Conservation (phyloP, 1,140 invertebrate species). For the Aradophagus sp. region DNA sequence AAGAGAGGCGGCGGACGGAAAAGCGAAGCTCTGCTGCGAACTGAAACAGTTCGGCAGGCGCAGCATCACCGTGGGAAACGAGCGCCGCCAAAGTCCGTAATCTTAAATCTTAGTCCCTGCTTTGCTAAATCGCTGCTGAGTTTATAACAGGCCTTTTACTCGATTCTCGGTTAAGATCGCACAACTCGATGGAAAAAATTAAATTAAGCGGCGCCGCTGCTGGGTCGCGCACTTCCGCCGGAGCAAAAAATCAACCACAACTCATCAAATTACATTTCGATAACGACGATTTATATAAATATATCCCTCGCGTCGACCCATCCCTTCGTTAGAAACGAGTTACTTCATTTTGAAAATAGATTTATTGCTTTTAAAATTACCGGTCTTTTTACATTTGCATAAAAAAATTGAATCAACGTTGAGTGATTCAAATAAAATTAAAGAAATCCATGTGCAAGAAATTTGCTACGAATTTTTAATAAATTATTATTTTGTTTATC, state of each 20-base stretch:
- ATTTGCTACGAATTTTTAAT: too few species aligned
- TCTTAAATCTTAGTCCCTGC: slow-evolving; percentile 53
- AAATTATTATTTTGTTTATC: too few species aligned
- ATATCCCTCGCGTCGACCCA: slow-evolving; percentile 5
- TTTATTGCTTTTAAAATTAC: too few species aligned
- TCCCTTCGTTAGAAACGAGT: slow-evolving; percentile 1
- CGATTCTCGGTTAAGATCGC: slow-evolving; percentile 35
- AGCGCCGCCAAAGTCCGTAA: slow-evolving; percentile 51
- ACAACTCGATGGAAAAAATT: slow-evolving; percentile 50
- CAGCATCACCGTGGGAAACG: slow-evolving; percentile 49
- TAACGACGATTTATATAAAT: slow-evolving; percentile 65
- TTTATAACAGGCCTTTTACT: slow-evolving; percentile 49
- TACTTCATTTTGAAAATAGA: too few species aligned
- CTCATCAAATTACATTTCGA: slow-evolving; percentile 63
- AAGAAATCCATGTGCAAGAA: too few species aligned
- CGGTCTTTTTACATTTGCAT: too few species aligned
- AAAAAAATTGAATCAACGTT: too few species aligned
- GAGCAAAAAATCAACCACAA: slow-evolving; percentile 11
- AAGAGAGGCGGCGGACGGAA: slow-evolving; percentile 34
- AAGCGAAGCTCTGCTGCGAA: slow-evolving; percentile 30
- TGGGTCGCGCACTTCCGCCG: too few species aligned
- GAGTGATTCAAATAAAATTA: too few species aligned
- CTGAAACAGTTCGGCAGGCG: slow-evolving; percentile 53
- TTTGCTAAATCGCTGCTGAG: slow-evolving; percentile 52
- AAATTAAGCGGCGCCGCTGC: slow-evolving; percentile 37